These are phyloP conservation scores for Ctenodactylus gundi DNA, from an alignment of 2,113 vertebrate species.

Conservation along the genomic window DNA sequence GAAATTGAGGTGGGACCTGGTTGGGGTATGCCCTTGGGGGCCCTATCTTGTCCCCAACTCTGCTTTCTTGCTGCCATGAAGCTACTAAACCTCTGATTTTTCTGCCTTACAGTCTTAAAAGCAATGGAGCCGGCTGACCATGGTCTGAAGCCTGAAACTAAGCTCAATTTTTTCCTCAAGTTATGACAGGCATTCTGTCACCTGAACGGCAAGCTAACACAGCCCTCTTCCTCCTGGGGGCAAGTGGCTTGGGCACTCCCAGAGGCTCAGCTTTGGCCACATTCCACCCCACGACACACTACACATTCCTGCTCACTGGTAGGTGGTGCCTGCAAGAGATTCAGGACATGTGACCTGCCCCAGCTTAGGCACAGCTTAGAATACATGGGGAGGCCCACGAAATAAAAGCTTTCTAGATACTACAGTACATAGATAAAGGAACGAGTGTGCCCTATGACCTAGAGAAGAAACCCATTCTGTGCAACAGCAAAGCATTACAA, in stretches of 20 bases:
- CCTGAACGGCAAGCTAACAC: neutral
- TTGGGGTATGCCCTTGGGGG: neutral
- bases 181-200: neutral
- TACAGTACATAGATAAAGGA: neutral
- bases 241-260: neutral
- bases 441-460: neutral
- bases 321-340: fast-evolving
- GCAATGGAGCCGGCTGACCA: neutral
- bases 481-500: neutral
- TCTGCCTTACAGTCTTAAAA: neutral
- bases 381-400: neutral
- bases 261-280: fast-evolving
- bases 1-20: neutral
- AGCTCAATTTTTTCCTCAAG: neutral
- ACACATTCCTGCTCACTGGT: fast-evolving
- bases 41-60: neutral
- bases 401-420: neutral
- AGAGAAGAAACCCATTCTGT: neutral
- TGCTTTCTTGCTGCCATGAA: neutral
- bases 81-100: neutral
- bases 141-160: neutral
- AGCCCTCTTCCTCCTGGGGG: neutral
- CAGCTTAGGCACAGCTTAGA: neutral
- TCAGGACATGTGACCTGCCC: neutral
- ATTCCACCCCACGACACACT: fast-evolving